Evolutionary conservation across 2,888 invertebrate species (phyloP).

Genomic region (Meiosimyza decipiens): DNA sequence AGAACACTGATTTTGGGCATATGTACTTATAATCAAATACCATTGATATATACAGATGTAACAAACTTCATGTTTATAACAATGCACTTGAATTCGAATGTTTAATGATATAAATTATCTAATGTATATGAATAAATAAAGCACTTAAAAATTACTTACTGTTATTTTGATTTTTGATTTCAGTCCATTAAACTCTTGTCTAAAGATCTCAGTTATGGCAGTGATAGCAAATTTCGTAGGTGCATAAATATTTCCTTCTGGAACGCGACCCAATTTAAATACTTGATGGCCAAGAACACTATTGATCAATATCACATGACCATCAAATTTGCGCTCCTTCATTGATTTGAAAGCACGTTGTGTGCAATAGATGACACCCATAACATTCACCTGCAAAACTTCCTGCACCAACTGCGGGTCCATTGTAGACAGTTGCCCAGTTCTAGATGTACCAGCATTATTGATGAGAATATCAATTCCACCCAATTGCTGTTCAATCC

Average conservation of each 20-base stretch:
- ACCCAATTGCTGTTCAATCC: constrained; percentile 67
- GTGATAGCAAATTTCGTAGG: constrained; percentile 56
- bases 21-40: no score
- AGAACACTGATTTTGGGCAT: no score
- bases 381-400: constrained; percentile 67
- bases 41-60: no score
- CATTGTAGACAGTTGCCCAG: constrained; percentile 51
- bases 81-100: no score
- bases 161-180: constrained; percentile 48
- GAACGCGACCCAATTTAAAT: neutral
- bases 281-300: constrained; percentile 52
- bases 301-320: constrained; percentile 67
- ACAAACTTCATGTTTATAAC: no score
- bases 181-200: constrained; percentile 54
- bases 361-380: constrained; percentile 64
- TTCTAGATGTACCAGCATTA: constrained; percentile 68
- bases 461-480: constrained; percentile 71
- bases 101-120: no score
- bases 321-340: constrained; percentile 58
- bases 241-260: constrained; percentile 47
- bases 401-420: constrained; percentile 47
- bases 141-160: constrained; percentile 36
- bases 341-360: constrained; percentile 67
- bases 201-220: constrained; percentile 55
- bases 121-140: no score